A percentile compares a stretch with the other conserved stretches of the same genome.
Conservation (phyloP, 1,140 invertebrate species). For the Holotrichia oblita region DNA sequence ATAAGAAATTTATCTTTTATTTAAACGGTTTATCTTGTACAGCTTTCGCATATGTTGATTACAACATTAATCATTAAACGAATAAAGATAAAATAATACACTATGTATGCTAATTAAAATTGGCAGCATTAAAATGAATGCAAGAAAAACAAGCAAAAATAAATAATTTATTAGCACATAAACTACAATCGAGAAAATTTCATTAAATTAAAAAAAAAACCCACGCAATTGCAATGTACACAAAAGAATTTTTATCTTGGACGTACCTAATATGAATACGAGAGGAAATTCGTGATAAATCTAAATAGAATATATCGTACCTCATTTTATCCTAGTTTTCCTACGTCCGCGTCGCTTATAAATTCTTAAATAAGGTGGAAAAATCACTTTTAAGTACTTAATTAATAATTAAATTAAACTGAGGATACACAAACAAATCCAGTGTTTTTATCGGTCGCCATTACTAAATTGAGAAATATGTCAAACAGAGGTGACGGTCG, state of each 20-base stretch:
- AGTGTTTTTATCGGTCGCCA: slow-evolving; percentile 39
- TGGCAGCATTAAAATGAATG: no score
- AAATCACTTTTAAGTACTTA: neutral
- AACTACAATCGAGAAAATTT: neutral
- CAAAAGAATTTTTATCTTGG: neutral
- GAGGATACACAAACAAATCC: slow-evolving; percentile 33
- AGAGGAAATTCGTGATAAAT: neutral
- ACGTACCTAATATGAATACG: neutral
- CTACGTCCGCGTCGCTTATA: neutral
- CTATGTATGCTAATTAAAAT: no score
- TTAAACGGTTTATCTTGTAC: no score
- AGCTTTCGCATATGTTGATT: no score
- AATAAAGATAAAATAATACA: no score
- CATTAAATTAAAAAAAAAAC: no score
- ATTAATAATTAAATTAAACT: slow-evolving; percentile 4
- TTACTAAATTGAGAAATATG: slow-evolving; percentile 2
- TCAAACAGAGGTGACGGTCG: neutral
- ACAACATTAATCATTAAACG: no score
- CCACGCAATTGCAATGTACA: neutral
- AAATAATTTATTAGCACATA: neutral
- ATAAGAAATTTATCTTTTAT: no score
- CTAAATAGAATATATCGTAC: neutral
- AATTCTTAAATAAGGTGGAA: neutral
- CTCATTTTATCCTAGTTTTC: neutral
- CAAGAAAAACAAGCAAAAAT: no score